Conservation (phyloP, 2,888 invertebrate species). For the Agrochola lychnidis region DNA sequence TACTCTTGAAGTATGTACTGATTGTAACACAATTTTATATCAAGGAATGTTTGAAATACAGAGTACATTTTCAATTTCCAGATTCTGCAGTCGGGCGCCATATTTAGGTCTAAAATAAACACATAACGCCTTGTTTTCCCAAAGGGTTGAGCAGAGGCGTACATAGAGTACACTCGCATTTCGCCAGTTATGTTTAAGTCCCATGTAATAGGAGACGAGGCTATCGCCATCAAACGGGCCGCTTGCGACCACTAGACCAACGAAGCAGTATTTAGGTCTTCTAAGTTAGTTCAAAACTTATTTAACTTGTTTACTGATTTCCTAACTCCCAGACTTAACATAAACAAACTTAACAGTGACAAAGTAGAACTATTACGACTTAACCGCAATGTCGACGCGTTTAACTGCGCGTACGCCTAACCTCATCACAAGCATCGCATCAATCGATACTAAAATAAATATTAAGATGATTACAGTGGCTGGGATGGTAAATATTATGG, state of each 20-base stretch:
- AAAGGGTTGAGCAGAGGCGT: no score
- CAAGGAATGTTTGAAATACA: no score
- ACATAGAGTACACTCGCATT: no score
- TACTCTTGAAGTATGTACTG: no score
- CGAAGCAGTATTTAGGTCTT: neutral
- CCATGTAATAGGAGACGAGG: no score
- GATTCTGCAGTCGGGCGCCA: no score
- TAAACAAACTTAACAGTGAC: slow-evolving; percentile 28
- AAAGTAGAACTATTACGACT: slow-evolving; percentile 26
- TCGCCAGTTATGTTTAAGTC: no score
- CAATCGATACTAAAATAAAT: slow-evolving; percentile 52
- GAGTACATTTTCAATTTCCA: no score
- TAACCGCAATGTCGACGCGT: slow-evolving; percentile 49
- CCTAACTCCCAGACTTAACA: neutral
- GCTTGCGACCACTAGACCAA: neutral
- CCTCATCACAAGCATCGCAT: slow-evolving; percentile 41
- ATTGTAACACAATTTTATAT: no score
- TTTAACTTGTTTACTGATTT: neutral
- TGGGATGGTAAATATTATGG: slow-evolving; percentile 17
- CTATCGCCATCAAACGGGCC: no score
- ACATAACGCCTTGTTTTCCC: no score
- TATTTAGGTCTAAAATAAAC: no score
- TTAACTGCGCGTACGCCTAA: slow-evolving; percentile 18
- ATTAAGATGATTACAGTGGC: slow-evolving; percentile 24
- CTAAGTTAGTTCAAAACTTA: neutral